Conservation (phyloP, 2,888 invertebrate species). For the Nomada ruficornis region DNA sequence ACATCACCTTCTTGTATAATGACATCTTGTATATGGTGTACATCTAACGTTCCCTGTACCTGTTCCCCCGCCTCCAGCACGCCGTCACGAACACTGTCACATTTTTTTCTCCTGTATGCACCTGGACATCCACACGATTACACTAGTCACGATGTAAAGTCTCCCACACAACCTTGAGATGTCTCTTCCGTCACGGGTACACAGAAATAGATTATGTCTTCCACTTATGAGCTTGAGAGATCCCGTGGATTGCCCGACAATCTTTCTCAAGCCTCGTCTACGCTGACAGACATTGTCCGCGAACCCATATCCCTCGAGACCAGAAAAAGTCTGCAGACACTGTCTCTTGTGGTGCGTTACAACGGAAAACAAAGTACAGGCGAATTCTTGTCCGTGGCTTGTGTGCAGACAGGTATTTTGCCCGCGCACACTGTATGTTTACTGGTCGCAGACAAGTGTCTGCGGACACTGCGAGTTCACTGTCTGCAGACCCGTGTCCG, state of each 20-base stretch:
- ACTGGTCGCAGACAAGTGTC: no score
- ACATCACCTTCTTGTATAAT: constrained; percentile 35
- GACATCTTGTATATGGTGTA: constrained; percentile 52
- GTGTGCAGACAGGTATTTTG: no score
- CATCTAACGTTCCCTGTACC: constrained; percentile 86
- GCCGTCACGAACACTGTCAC: constrained; percentile 10
- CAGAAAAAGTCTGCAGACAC: no score
- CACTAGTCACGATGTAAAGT: constrained; percentile 30
- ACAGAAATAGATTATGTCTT: constrained; percentile 24
- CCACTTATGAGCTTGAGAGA: constrained; percentile 27
- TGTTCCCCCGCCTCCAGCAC: constrained; percentile 1
- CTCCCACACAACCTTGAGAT: constrained; percentile 17
- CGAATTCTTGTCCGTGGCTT: no score
- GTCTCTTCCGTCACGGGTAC: constrained; percentile 38
- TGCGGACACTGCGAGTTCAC: no score
- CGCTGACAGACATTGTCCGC: no score
- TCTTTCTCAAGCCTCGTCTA: constrained; percentile 15
- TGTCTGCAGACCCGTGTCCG: no score
- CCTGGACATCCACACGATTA: constrained; percentile 30
- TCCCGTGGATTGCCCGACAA: constrained; percentile 29
- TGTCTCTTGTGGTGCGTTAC: no score
- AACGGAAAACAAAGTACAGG: no score
- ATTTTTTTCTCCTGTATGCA: constrained; percentile 35
- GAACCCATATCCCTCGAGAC: no score
- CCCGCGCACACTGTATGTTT: no score